Evolutionary conservation across 2,888 invertebrate genomes (phyloP).

Genomic region (Exephanes ischioxanthus): DNA sequence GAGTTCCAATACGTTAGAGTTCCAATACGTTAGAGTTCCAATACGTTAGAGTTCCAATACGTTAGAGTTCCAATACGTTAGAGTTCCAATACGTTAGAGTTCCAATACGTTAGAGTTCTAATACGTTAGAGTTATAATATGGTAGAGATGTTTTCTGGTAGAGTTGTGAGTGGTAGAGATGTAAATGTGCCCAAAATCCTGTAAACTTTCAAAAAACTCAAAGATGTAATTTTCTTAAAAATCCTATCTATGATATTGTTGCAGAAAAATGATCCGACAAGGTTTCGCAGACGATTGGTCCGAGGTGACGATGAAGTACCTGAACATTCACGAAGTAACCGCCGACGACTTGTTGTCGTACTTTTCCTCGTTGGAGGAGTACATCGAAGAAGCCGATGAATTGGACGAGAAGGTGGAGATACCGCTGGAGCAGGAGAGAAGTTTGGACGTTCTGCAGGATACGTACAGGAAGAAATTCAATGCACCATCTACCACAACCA

Average conservation of each 20-base stretch:
- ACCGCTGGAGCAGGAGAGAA: constrained; percentile 70
- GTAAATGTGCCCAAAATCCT: background rate
- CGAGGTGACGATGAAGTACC: constrained; percentile 67
- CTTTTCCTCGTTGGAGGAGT: constrained; percentile 77
- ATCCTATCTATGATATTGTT: constrained; percentile 26
- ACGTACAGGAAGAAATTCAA: constrained; percentile 72
- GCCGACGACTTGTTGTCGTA: constrained; percentile 72
- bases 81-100: too few relatives aligned
- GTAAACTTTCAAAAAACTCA: background rate
- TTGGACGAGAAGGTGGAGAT: constrained; percentile 64
- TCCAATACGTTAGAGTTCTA: too few relatives aligned
- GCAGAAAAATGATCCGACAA: constrained; percentile 77
- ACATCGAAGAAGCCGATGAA: constrained; percentile 73
- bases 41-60: too few relatives aligned
- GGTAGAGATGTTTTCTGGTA: too few relatives aligned
- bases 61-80: too few relatives aligned
- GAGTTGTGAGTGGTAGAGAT: too few relatives aligned
- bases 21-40: too few relatives aligned
- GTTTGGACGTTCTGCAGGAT: constrained; percentile 75
- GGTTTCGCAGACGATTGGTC: constrained; percentile 77
- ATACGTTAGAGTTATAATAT: too few relatives aligned
- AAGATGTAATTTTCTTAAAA: background rate
- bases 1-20: too few relatives aligned
- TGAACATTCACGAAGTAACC: constrained; percentile 74
- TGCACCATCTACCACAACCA: constrained; percentile 73